A percentile compares a stretch with the other conserved stretches of the same genome.
These are phyloP conservation scores for Epinephelus malabaricus DNA, from an alignment of 2,797 vertebrate genomes.

Conservation along the genomic window DNA sequence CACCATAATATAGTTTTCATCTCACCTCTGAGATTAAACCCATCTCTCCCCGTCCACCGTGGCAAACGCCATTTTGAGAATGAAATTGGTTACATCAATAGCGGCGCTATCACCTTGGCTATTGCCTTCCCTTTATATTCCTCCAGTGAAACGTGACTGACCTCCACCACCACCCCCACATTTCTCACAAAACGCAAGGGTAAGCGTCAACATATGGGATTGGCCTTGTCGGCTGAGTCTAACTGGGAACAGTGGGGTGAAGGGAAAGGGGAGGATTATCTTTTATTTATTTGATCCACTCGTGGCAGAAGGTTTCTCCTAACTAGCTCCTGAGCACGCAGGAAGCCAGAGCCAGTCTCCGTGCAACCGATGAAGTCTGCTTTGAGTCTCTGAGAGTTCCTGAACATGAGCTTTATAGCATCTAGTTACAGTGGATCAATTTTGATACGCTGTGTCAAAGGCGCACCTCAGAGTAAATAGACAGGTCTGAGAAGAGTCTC, in stretches of 20 bases:
- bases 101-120: constrained; percentile 83
- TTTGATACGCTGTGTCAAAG: constrained; percentile 57
- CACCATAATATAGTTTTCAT: constrained; percentile 87
- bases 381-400: constrained; percentile 51
- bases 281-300: constrained; percentile 76
- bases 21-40: constrained; percentile 86
- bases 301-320: constrained; percentile 54
- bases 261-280: constrained; percentile 65
- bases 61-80: constrained; percentile 87
- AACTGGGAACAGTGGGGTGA: constrained; percentile 70
- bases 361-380: constrained; percentile 51
- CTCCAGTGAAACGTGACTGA: constrained; percentile 80
- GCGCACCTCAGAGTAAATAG: constrained; percentile 37
- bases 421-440: constrained; percentile 68
- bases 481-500: constrained; percentile 48
- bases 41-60: constrained; percentile 83
- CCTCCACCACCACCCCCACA: constrained; percentile 71
- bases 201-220: constrained; percentile 67
- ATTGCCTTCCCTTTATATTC: constrained; percentile 86
- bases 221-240: constrained; percentile 63
- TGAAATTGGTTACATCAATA: constrained; percentile 88
- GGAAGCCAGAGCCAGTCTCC: constrained; percentile 42
- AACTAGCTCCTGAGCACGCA: constrained; percentile 54
- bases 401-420: constrained; percentile 53
- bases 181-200: constrained; percentile 71